Conservation (phyloP, 2,113 vertebrate species). For the Thermophis baileyi region DNA sequence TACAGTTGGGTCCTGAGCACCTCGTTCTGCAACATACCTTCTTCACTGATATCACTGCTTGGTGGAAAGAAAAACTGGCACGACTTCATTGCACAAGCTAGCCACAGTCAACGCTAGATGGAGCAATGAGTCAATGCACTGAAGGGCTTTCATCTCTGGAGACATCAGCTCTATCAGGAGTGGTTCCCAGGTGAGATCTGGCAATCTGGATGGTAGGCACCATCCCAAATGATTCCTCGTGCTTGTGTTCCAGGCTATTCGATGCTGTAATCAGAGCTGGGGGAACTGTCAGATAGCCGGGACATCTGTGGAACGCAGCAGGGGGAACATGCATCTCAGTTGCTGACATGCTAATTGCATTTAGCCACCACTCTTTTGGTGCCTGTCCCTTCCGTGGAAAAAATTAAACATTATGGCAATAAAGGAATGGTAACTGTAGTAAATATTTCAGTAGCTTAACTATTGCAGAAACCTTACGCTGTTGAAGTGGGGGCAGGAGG, state of each 20-base stretch:
- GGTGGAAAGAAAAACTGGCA: not conserved
- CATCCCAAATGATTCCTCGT: not conserved
- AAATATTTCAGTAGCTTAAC: conserved; percentile 17
- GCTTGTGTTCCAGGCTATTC: not conserved
- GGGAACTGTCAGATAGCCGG: not conserved
- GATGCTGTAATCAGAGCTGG: not conserved
- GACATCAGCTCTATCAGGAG: not conserved
- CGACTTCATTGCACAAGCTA: not conserved
- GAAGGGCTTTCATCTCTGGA: not conserved
- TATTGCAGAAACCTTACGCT: not conserved
- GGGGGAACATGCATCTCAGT: not conserved
- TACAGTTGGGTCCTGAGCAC: not conserved
- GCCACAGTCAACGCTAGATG: conserved; percentile 2
- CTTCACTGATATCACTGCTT: not conserved
- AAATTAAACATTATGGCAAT: not conserved
- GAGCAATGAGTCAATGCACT: not conserved
- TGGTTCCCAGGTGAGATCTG: not conserved
- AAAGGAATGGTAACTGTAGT: not conserved
- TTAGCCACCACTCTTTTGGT: not conserved
- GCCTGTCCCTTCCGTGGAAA: conserved; percentile 9
- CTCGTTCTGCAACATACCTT: not conserved
- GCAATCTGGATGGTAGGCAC: not conserved
- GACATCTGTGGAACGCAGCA: conserved; percentile 2
- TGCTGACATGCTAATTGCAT: not conserved
- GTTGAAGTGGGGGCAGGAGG: not conserved